Percentiles rank a stretch among this genome's conserved stretches.
Evolutionary conservation across 2,888 invertebrate species (phyloP).

Genomic region (Watsonalla cultraria): DNA sequence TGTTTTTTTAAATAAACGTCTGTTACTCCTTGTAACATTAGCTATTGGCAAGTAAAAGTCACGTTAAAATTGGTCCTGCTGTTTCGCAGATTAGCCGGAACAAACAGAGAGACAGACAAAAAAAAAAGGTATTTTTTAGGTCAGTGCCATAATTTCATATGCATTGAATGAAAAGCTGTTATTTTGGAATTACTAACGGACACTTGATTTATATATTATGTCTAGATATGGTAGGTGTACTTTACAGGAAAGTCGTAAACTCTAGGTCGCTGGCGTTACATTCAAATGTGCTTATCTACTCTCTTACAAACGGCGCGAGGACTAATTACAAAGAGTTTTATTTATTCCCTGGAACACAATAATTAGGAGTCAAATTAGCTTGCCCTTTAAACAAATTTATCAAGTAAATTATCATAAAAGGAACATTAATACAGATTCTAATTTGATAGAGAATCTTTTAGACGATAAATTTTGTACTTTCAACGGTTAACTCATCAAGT

Average conservation of each 20-base stretch:
- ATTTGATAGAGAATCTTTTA: constrained; percentile 38
- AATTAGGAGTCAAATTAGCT: constrained; percentile 33
- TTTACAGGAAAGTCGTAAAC: not conserved
- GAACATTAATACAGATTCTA: constrained; percentile 37
- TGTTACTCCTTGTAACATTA: too few species aligned
- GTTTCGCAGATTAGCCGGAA: too few species aligned
- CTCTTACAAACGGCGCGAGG: not conserved
- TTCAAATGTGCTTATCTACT: not conserved
- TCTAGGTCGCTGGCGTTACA: not conserved
- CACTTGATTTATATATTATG: too few species aligned
- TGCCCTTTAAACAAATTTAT: constrained; percentile 23
- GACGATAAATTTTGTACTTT: constrained; percentile 37
- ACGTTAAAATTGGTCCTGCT: too few species aligned
- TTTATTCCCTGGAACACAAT: constrained; percentile 14
- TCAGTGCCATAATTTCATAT: too few species aligned
- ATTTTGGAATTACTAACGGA: too few species aligned
- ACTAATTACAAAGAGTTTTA: constrained; percentile 6
- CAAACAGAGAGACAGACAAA: too few species aligned
- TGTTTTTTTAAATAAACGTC: too few species aligned
- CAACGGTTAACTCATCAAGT: constrained; percentile 16
- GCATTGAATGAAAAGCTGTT: too few species aligned
- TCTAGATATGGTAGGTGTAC: too few species aligned
- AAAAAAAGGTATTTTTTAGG: too few species aligned
- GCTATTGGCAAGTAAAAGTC: too few species aligned
- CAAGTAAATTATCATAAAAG: constrained; percentile 46